Base-by-base conservation (phyloP, 2,797 vertebrate genomes). In the Epinephelus coioides region DNA sequence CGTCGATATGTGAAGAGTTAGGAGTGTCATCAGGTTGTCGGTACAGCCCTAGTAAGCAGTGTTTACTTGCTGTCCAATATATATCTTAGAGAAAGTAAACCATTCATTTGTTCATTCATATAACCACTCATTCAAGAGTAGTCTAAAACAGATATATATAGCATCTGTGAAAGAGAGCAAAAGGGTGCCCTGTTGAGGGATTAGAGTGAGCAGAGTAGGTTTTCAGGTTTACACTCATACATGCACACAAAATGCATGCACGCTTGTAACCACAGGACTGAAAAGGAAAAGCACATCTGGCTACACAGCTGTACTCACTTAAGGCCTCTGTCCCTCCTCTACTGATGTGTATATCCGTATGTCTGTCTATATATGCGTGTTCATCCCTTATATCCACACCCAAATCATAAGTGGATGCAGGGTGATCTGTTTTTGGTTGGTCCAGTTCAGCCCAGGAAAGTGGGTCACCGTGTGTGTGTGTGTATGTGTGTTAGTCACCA, bases 261-360 rank as follows among this genome's bases (percentile, higher is more conserved):
- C 67, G 55, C 56, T 82, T 84, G 44, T 84, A 83, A 88, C 79
- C 71, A 79, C 85, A 78, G 73, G 72, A 82, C 77, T 84, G 62
- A 40, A 87, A 88, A 81, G 70, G 62, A 40, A 87, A 88, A 81
- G 70, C 81, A 91, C 91, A 93, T 93, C 90, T 93, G 88, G 89
- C 80, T 70, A 17, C 76, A 84, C 93, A 92, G 84, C 90, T 94
- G 91, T 63, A 77, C 63, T 83, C 86, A 90, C 82, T 94, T 88
- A 85, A 80, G 74, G 78, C 64, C 82, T 79, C 46, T 63, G 78
- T 79, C 84, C 73, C 56, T 79, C 51, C 70, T 88, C 62, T 63
- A 50, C 64, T 81, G 73, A 38, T 85, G 78, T 85, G 76, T 85
- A 25, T 78, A 51, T 83, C 40, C 34, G 23, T 73, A 50, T 81